Base-by-base conservation (phyloP, 2,888 invertebrate species). In the Nemotelus pantherinus region DNA sequence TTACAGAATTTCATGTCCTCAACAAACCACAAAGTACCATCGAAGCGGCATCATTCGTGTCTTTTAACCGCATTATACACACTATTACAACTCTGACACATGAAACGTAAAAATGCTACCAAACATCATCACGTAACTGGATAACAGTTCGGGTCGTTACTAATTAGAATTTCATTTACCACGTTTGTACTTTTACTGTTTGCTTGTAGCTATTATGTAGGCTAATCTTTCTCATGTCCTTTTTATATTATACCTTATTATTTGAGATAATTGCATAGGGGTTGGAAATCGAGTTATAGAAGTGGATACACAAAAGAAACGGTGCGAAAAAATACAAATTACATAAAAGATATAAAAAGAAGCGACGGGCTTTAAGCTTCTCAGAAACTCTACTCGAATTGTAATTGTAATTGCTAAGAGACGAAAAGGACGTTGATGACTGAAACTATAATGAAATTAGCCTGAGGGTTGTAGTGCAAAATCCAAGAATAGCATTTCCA, bases 91-190 rank as follows among this genome's bases (percentile, higher is more conserved):
- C 55, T 70, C 53, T 55, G 55, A 70, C 70, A 63, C 9, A 47
- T 10, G 25, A 60, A 58, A 50, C 63, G 63, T 48, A 53, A 44
- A 63, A 60, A 60, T 60, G 60, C 63, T 60, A 63, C 47, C 63
- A 60, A 74, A 50, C 60, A 63, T 55, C 60, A 74, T 74, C 74
- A 74, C 74, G 74, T 74, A 74, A 74, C 74, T 48, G 47, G 74
- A 74, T 74, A 74, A 74, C 63, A 60, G 74, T 74, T 74, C 63
- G 43, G 74, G 74, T 60, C 63, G 60, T 74, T 60, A 74, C 74
- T 74, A 74, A 74, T 74, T 74, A 74, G 60, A 63, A 74, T 74
- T 74, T 74, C 60, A 74, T 74, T 74, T 60, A 60, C 74, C 74
- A 60, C 50, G 74, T 60, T 74, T 3, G 63, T 58, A 58, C 60